Evolutionary conservation across 2,888 invertebrate genomes (phyloP).

Genomic region (Lasioglossum figueresi): DNA sequence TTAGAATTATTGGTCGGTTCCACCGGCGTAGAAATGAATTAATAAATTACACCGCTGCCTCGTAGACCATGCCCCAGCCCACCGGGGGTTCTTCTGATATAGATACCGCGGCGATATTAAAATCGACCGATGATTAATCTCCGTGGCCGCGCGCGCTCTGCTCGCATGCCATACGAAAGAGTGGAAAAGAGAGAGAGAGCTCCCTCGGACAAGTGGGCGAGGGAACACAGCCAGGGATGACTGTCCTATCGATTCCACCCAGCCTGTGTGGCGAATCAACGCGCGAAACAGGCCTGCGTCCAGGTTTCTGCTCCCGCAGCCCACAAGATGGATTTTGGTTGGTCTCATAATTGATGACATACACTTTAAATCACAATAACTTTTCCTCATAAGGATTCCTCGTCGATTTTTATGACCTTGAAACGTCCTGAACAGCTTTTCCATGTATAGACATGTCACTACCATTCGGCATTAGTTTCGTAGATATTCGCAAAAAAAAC

Average conservation of each 20-base stretch:
- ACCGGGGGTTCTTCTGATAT: slow-evolving; percentile 39
- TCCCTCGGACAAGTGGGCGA: not conserved
- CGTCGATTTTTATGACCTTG: no score
- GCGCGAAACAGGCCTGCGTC: not conserved
- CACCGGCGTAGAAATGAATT: slow-evolving; percentile 71
- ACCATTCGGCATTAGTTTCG: no score
- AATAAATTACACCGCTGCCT: slow-evolving; percentile 73
- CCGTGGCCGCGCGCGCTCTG: slow-evolving; percentile 30
- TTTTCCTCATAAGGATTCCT: no score
- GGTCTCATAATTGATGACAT: not conserved
- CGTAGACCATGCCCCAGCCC: not conserved
- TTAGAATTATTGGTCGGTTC: slow-evolving; percentile 72
- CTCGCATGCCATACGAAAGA: slow-evolving; percentile 32
- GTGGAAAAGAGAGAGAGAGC: slow-evolving; percentile 9
- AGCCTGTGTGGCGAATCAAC: not conserved
- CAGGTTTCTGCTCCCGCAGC: not conserved
- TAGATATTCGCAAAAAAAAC: no score
- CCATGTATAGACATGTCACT: no score
- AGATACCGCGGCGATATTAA: slow-evolving; percentile 73
- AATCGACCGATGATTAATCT: slow-evolving; percentile 79
- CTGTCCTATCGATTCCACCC: slow-evolving; percentile 71
- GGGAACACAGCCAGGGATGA: slow-evolving; percentile 23
- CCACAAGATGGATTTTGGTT: not conserved
- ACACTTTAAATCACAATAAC: not conserved
- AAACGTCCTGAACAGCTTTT: no score